A percentile compares a stretch with the other conserved stretches of the same genome.
Conservation (phyloP, 1,140 invertebrate genomes). For the Diorhabda sublineata region DNA sequence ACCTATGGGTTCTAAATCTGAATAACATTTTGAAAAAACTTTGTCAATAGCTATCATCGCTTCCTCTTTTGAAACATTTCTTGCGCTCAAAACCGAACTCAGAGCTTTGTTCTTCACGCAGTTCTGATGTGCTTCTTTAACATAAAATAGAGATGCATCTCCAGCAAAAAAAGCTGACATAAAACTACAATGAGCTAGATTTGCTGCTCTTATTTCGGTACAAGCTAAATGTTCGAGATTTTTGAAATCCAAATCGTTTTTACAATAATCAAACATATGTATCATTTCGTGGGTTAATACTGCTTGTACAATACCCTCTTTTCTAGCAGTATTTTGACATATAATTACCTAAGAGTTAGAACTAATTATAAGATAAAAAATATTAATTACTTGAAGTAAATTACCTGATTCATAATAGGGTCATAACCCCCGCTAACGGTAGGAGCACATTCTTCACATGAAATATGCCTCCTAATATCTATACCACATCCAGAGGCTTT, state of each 20-base stretch:
- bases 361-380: background rate
- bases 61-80: conserved; percentile 67
- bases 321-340: conserved; percentile 78
- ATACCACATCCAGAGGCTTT: conserved; percentile 78
- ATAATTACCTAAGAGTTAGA: conserved; percentile 61
- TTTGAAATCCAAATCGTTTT: conserved; percentile 81
- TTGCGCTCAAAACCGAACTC: conserved; percentile 74
- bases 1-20: conserved; percentile 90
- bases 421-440: conserved; percentile 89
- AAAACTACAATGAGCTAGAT: conserved; percentile 88
- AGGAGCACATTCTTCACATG: conserved; percentile 84
- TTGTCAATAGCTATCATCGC: conserved; percentile 75
- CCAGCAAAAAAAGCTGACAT: conserved; percentile 73
- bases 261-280: conserved; percentile 95
- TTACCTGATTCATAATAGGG: conserved; percentile 75
- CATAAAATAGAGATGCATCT: conserved; percentile 66
- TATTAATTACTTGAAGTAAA: background rate
- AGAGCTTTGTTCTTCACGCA: conserved; percentile 89
- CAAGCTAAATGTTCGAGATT: conserved; percentile 93
- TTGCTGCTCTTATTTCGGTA: conserved; percentile 89
- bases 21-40: conserved; percentile 90
- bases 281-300: conserved; percentile 90
- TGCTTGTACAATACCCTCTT: conserved; percentile 64
- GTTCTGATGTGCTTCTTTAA: conserved; percentile 71
- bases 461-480: conserved; percentile 80